These are phyloP conservation scores for Procambarus virginalis DNA, from an alignment of 1,140 invertebrate genomes.

Conservation along the genomic window DNA sequence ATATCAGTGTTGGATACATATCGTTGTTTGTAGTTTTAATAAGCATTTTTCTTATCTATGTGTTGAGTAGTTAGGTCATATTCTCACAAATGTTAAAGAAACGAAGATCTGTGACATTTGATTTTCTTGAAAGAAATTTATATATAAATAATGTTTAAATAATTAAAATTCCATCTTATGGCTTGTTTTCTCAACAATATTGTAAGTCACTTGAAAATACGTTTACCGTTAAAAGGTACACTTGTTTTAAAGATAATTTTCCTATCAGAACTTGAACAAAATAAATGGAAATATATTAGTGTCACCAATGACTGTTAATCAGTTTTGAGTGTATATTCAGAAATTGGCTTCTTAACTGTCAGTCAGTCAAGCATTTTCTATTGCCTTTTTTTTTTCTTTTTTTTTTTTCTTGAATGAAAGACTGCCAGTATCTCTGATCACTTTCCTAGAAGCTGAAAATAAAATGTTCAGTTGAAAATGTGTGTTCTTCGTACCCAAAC, in stretches of 20 bases:
- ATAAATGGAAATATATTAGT: neutral
- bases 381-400: neutral
- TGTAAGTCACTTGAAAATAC: neutral
- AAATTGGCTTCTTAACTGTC: neutral
- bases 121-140: neutral
- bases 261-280: neutral
- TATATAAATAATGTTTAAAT: neutral
- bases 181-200: constrained; percentile 11
- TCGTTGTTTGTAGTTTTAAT: constrained; percentile 57
- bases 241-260: neutral
- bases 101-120: neutral
- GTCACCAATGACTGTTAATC: neutral
- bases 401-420: constrained; percentile 8
- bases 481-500: neutral
- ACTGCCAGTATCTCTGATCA: constrained; percentile 19
- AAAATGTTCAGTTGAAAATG: constrained; percentile 9
- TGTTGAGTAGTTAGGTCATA: constrained; percentile 19
- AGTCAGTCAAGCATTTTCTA: constrained; percentile 13
- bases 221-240: neutral
- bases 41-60: constrained; percentile 20
- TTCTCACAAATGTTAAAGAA: neutral
- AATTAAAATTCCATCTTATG: neutral
- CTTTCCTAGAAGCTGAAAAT: constrained; percentile 10
- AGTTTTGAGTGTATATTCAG: neutral
- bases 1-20: constrained; percentile 66